These are phyloP conservation scores for Antheraea mylitta DNA, from an alignment of 1,140 invertebrate genomes.

Conservation along the genomic window DNA sequence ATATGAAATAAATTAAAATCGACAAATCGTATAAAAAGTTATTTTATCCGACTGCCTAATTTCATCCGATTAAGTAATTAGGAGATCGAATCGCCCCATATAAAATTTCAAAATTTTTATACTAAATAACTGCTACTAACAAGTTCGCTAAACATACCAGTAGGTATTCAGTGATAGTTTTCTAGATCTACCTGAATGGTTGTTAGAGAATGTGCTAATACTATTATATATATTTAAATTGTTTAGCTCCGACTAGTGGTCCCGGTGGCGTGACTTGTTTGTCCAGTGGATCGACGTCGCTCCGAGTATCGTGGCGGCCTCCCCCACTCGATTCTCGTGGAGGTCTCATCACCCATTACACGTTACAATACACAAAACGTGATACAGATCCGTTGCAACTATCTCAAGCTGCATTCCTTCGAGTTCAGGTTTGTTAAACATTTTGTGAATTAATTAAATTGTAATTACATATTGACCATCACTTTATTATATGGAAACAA, in stretches of 20 bases:
- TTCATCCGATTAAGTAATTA: too few species aligned
- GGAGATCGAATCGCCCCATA: too few species aligned
- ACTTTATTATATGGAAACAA: too few species aligned
- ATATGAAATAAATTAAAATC: too few species aligned
- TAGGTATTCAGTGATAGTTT: too few species aligned
- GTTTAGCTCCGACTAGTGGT: constrained; percentile 83
- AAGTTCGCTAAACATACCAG: too few species aligned
- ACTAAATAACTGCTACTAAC: too few species aligned
- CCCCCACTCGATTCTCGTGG: constrained; percentile 85
- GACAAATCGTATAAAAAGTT: too few species aligned
- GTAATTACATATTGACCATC: not conserved
- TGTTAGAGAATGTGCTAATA: too few species aligned
- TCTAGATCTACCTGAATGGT: too few species aligned
- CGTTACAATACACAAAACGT: constrained; percentile 79
- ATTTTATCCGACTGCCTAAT: too few species aligned
- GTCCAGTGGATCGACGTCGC: constrained; percentile 85
- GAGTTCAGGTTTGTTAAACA: constrained; percentile 46
- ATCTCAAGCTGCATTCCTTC: constrained; percentile 58
- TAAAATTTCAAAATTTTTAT: too few species aligned
- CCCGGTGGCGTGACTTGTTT: constrained; percentile 83
- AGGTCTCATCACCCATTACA: constrained; percentile 90
- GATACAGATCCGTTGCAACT: constrained; percentile 60
- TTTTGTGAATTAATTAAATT: constrained; percentile 17
- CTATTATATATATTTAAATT: not conserved
- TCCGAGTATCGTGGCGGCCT: constrained; percentile 88